phyloP scores from a whole-genome alignment of 2,888 invertebrate species.

The Proisotoma minuta region DNA sequence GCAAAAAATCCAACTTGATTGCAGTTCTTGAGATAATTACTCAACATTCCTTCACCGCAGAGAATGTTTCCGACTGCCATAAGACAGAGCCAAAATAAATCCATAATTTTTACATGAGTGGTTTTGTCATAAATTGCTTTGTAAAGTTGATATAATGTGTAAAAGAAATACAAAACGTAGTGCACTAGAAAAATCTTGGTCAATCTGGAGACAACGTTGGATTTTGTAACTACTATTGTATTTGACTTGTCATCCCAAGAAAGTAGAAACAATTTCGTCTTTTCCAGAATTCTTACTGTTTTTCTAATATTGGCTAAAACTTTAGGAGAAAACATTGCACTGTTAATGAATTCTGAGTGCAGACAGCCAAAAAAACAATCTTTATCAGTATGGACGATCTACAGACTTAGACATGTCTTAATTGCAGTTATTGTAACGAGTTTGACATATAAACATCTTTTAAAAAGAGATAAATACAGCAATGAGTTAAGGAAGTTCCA shows the following conservation, averaged over 20 bases:
- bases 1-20: neutral
- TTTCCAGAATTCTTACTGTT: neutral
- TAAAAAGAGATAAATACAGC: too few species aligned
- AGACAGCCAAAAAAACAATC: too few species aligned
- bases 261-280: neutral
- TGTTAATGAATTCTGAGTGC: too few species aligned
- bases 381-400: too few species aligned
- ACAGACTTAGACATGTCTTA: too few species aligned
- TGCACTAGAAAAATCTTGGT: neutral
- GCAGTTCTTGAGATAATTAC: neutral
- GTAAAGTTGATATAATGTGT: neutral
- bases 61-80: neutral
- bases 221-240: neutral
- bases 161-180: neutral
- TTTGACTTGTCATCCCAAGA: neutral
- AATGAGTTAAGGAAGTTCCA: too few species aligned
- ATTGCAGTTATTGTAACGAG: too few species aligned
- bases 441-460: too few species aligned
- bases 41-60: neutral
- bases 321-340: neutral
- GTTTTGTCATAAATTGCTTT: neutral
- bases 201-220: neutral
- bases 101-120: neutral
- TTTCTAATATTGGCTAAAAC: neutral
- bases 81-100: neutral